Conservation (phyloP, 2,888 invertebrate species). For the Noctua fimbriata region DNA sequence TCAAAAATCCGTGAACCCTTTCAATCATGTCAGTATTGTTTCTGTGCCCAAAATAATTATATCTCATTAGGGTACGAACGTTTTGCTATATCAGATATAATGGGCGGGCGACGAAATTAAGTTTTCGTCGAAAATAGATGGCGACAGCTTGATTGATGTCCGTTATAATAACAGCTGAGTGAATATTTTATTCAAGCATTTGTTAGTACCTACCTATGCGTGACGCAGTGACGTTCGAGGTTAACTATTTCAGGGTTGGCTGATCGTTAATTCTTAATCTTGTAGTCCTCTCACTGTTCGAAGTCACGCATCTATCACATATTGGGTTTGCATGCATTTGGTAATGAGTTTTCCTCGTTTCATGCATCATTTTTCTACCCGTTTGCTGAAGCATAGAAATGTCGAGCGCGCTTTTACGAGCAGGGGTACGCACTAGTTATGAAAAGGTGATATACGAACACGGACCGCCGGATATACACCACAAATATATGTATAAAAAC, state of each 20-base stretch:
- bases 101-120: constrained; percentile 80
- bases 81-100: constrained; percentile 72
- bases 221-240: constrained; percentile 82
- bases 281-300: constrained; percentile 77
- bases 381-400: not conserved
- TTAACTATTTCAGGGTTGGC: constrained; percentile 84
- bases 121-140: constrained; percentile 85
- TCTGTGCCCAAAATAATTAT: constrained; percentile 69
- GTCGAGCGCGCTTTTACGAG: not conserved
- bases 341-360: constrained; percentile 43
- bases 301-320: constrained; percentile 80
- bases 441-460: not conserved
- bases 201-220: constrained; percentile 78
- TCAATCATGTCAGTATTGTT: constrained; percentile 65
- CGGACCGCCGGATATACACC: not conserved
- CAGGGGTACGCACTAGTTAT: not conserved
- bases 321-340: constrained; percentile 70
- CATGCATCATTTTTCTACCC: constrained; percentile 7
- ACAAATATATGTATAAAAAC: constrained; percentile 2
- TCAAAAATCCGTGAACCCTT: constrained; percentile 45
- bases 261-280: constrained; percentile 84
- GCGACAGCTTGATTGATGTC: constrained; percentile 86
- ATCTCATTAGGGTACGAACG: constrained; percentile 70
- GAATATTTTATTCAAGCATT: constrained; percentile 85
- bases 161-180: constrained; percentile 83